Evolutionary conservation across 2,797 vertebrate species (phyloP), one percentile per base, ranked within the genome.

Genomic region (Rallus crepitans): DNA sequence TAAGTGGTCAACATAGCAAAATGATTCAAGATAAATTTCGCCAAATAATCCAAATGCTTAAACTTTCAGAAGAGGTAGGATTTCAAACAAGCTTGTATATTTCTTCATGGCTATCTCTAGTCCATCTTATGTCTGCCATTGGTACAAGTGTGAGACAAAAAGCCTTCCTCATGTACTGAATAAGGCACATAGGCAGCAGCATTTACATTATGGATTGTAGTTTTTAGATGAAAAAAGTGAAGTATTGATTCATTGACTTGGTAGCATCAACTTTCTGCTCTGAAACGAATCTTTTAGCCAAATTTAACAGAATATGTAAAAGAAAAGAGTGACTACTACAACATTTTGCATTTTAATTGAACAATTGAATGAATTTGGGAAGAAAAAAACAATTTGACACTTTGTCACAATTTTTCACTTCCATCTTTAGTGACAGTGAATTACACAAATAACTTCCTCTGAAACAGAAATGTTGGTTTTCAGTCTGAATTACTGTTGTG

Each of bases 1-100:
- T 28, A 72, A 72, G 21, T 59, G 7, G 27, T 33, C 33, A 17
- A 53, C 31, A 15, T 28, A 40, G 61, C 35, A 92, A 75, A 68
- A 89, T 59, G 5, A 59, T 70, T 82, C 56, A 85, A 53, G 52
- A n/a, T 80, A 73, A 39, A 70, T 56, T 52, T 4, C 75, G 33
- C n/a, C 23, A 40, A 60, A 86, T 73, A 48, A 53, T 78, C 80
- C 81, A 93, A 87, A 78, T 75, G 17, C 11, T 35, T 83, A 77
- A 35, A 4, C 11, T 61, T 31, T 75, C 35, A 53, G 33, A 7
- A 71, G 7, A 61, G 6, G 12, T 61, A 69, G 9, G 5, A 53
- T 83, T 91, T 88, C 64, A 78, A 83, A 68, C 4, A 24, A 60
- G 39, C 9, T 11, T 69, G 3, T 14, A 77, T n/a, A 24, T 20